phyloP scores from a whole-genome alignment of 2,113 vertebrate genomes.

The Phycodurus eques region DNA sequence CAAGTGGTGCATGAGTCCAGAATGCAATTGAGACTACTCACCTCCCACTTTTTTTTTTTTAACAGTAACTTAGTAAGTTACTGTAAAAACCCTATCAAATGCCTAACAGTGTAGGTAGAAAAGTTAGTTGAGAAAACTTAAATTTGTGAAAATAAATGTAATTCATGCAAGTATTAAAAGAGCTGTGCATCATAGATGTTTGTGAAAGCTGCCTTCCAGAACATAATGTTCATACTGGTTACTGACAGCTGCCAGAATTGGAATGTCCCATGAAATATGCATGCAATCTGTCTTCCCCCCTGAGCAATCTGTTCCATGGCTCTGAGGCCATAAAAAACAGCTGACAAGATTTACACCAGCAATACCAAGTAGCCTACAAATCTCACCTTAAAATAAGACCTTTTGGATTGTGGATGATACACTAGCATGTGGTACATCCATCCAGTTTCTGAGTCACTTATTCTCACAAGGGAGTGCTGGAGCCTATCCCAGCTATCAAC shows the following conservation, averaged over 20 bases:
- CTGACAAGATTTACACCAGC: background rate
- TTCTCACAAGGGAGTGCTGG: no score
- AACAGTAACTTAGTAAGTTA: no score
- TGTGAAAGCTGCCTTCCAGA: constrained; percentile 20
- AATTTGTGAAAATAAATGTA: background rate
- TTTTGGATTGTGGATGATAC: background rate
- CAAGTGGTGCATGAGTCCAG: no score
- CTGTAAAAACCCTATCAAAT: no score
- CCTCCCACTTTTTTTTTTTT: no score
- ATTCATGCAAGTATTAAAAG: background rate
- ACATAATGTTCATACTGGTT: constrained; percentile 3
- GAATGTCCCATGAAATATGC: constrained; percentile 45
- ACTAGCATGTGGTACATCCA: background rate
- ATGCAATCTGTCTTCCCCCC: constrained; percentile 16
- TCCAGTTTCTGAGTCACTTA: no score
- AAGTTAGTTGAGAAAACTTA: background rate
- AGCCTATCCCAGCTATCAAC: no score
- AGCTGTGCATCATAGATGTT: constrained; percentile 17
- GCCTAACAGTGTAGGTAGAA: background rate
- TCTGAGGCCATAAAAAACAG: background rate
- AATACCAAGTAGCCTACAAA: background rate
- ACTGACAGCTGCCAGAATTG: constrained; percentile 25
- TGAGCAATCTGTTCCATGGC: constrained; percentile 23
- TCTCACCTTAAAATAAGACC: background rate
- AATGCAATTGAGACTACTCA: no score